Conservation (phyloP, 2,113 vertebrate species). For the Aramus guarauna region DNA sequence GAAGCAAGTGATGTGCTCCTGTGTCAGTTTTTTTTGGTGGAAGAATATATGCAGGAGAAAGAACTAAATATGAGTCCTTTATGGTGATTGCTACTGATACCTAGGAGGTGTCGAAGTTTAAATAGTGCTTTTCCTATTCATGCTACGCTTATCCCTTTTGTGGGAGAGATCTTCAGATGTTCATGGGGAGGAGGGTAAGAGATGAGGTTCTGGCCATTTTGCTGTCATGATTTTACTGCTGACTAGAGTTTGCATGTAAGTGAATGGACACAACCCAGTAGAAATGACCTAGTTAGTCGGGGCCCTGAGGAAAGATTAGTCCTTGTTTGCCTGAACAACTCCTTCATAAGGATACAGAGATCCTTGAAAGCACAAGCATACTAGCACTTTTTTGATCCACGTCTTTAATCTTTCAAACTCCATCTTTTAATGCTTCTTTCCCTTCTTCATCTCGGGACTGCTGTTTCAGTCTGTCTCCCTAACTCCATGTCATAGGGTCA, state of each 20-base stretch:
- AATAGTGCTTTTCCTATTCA: background rate
- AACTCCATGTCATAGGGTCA: background rate
- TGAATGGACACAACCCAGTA: conserved; percentile 42
- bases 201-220: conserved; percentile 19
- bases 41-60: background rate
- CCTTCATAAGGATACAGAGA: background rate
- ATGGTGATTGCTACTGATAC: background rate
- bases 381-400: background rate
- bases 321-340: background rate
- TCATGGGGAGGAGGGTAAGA: background rate
- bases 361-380: background rate
- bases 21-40: background rate
- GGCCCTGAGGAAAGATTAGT: conserved; percentile 33
- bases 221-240: conserved; percentile 17
- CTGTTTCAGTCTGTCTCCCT: background rate
- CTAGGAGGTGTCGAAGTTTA: background rate
- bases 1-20: background rate
- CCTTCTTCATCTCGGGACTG: background rate
- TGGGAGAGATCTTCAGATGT: background rate
- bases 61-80: background rate
- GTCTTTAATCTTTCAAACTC: background rate
- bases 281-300: conserved; percentile 50
- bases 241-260: conserved; percentile 47
- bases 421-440: background rate
- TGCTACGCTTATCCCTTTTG: background rate